These are phyloP conservation scores for Coendou prehensilis DNA, from an alignment of 2,797 vertebrate genomes.

Conservation along the genomic window DNA sequence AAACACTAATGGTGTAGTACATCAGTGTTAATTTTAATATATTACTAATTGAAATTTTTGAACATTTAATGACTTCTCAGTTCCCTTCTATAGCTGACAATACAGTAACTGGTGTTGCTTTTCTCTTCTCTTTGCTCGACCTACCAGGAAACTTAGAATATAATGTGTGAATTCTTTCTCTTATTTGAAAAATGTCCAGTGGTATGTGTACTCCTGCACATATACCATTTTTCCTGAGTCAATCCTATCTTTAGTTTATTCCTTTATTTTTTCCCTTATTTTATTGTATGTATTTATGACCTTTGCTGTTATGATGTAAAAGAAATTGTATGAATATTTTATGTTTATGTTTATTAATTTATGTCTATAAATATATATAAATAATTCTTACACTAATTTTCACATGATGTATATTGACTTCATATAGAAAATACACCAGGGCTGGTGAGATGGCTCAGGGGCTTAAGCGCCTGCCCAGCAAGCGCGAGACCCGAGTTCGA, in stretches of 20 bases:
- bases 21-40: neutral
- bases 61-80: neutral
- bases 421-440: neutral
- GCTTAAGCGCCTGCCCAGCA: too few species aligned
- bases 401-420: neutral
- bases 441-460: too few species aligned
- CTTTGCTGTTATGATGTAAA: neutral
- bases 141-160: neutral
- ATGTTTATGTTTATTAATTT: neutral
- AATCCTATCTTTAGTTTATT: neutral
- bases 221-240: neutral
- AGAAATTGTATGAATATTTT: neutral
- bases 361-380: neutral
- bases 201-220: neutral
- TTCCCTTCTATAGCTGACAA: neutral
- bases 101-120: neutral
- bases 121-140: neutral
- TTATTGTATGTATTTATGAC: constrained; percentile 59
- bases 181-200: neutral
- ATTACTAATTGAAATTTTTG: neutral
- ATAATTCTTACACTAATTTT: neutral
- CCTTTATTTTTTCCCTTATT: constrained; percentile 18
- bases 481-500: too few species aligned
- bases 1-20: neutral
- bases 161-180: constrained; percentile 58